Evolutionary conservation across 2,113 vertebrate species (phyloP).

Genomic region (Brachyhypopomus gauderio): DNA sequence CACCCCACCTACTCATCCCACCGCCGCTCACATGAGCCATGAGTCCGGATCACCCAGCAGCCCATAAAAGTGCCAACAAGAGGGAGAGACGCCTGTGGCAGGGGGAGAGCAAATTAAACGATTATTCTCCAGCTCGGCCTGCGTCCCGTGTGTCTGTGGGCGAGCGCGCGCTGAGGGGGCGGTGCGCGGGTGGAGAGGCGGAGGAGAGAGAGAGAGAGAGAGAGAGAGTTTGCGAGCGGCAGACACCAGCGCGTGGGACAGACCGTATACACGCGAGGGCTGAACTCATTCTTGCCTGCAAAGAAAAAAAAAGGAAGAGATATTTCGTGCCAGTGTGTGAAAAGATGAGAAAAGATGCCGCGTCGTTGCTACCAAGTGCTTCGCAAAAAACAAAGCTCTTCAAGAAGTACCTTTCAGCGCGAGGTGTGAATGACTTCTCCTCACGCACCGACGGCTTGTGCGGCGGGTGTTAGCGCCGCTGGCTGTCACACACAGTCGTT

Average conservation of each 20-base stretch:
- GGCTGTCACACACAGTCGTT: slow-evolving; percentile 22
- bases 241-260: neutral
- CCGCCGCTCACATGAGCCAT: too few relatives aligned
- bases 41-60: too few relatives aligned
- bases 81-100: too few relatives aligned
- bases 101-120: too few relatives aligned
- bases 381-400: neutral
- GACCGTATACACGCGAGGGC: neutral
- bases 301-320: too few relatives aligned
- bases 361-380: neutral
- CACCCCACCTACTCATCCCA: too few relatives aligned
- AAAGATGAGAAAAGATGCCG: neutral
- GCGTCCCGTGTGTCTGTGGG: neutral
- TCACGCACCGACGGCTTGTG: slow-evolving; percentile 26
- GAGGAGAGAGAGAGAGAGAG: neutral
- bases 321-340: too few relatives aligned
- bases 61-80: too few relatives aligned
- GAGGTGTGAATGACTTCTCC: slow-evolving; percentile 22
- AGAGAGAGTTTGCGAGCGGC: neutral
- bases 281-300: slow-evolving; percentile 17
- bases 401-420: slow-evolving; percentile 8
- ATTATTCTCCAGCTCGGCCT: neutral
- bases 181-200: neutral
- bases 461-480: slow-evolving; percentile 9
- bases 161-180: neutral